Conservation (phyloP, 2,113 vertebrate species). For the Serinus canaria region DNA sequence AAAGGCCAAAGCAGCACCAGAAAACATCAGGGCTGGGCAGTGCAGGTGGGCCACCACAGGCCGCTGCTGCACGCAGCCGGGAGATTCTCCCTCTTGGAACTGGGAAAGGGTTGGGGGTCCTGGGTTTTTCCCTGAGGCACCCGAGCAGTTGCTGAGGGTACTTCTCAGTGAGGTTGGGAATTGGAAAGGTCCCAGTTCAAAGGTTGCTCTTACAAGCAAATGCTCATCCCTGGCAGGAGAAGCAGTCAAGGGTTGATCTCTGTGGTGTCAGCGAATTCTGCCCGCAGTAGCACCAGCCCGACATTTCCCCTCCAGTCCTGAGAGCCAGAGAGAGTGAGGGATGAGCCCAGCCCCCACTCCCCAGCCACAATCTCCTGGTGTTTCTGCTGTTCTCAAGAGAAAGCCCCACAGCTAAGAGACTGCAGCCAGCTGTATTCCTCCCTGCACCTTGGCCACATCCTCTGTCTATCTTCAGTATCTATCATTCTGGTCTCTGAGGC, state of each 20-base stretch:
- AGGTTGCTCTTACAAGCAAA: not conserved
- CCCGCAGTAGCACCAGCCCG: rapidly evolving
- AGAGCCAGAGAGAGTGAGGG: not conserved
- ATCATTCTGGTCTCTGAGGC: not conserved
- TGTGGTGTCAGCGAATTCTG: rapidly evolving
- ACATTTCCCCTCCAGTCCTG: not conserved
- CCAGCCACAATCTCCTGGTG: not conserved
- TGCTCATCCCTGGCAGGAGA: not conserved
- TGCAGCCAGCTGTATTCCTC: not conserved
- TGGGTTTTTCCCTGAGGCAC: not conserved
- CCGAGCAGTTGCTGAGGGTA: no score
- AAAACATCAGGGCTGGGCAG: no score
- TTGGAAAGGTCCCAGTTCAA: not conserved
- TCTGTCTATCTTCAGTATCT: not conserved
- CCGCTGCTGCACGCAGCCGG: no score
- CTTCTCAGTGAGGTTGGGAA: not conserved
- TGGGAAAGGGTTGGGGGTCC: no score
- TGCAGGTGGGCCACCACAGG: no score
- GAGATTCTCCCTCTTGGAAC: no score
- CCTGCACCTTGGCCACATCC: not conserved
- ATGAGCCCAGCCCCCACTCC: not conserved
- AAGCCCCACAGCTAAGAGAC: not conserved
- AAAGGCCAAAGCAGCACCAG: no score
- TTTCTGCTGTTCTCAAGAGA: not conserved
- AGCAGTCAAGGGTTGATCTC: not conserved